phyloP scores from a whole-genome alignment of 1,140 invertebrate genomes.

The Phymorhynchus buccinoides region DNA sequence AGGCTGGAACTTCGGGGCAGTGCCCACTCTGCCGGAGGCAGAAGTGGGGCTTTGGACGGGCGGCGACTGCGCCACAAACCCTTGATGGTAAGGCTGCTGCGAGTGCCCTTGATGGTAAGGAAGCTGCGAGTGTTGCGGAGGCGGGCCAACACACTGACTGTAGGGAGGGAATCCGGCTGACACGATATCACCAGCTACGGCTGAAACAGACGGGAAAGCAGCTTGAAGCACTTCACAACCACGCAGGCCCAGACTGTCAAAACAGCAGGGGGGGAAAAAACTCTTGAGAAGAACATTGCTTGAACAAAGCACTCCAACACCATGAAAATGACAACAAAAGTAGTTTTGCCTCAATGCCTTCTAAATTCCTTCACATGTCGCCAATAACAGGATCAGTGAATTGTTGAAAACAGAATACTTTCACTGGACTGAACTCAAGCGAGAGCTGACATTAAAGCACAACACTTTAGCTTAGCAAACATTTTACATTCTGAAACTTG shows the following conservation, averaged over 20 bases:
- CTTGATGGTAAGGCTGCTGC: slow-evolving; percentile 9
- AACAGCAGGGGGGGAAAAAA: no score
- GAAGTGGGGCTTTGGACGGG: neutral
- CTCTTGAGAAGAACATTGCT: neutral
- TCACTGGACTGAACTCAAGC: no score
- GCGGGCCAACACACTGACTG: neutral
- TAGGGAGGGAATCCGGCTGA: neutral
- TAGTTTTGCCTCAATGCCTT: no score
- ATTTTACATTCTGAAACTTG: no score
- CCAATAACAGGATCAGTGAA: no score
- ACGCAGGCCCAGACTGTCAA: neutral
- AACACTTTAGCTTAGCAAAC: no score
- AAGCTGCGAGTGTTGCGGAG: no score
- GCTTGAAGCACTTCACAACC: neutral
- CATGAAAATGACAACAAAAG: neutral
- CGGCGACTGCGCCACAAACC: no score
- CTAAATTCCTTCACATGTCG: neutral
- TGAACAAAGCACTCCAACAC: neutral
- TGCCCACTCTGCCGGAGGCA: neutral
- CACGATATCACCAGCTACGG: neutral
- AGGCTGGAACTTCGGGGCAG: neutral
- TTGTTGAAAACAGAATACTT: no score
- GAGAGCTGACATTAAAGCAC: no score
- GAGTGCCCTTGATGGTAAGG: neutral
- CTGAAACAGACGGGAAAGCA: neutral